Percentiles rank a stretch among this genome's conserved stretches.
phyloP scores from a whole-genome alignment of 2,888 invertebrate species.

The Apodemia zela region DNA sequence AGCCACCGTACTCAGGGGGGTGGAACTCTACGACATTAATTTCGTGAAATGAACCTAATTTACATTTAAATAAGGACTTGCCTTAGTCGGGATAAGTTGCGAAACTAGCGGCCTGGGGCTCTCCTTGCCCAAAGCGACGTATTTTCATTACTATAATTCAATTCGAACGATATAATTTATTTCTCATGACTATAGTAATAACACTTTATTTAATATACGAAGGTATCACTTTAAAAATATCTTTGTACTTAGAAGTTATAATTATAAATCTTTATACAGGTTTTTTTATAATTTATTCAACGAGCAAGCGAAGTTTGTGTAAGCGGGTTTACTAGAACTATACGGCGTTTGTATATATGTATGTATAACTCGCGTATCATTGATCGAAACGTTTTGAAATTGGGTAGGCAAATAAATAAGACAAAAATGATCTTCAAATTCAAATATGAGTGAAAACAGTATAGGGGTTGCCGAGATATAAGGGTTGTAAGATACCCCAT shows the following conservation, averaged over 20 bases:
- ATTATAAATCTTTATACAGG: too few relatives aligned
- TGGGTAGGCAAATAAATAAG: too few relatives aligned
- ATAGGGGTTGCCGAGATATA: too few relatives aligned
- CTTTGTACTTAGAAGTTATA: background rate
- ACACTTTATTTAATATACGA: conserved; percentile 24
- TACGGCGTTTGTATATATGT: too few relatives aligned
- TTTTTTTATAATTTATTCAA: too few relatives aligned
- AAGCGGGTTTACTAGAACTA: too few relatives aligned
- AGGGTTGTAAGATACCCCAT: too few relatives aligned
- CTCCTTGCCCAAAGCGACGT: conserved; percentile 70
- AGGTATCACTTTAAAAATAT: conserved; percentile 11
- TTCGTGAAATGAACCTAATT: conserved; percentile 94
- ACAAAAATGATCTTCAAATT: too few relatives aligned
- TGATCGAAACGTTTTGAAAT: too few relatives aligned
- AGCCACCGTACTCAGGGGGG: conserved; percentile 68
- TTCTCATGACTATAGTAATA: conserved; percentile 33
- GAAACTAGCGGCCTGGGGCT: conserved; percentile 77
- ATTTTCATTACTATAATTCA: conserved; percentile 78
- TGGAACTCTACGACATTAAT: conserved; percentile 87
- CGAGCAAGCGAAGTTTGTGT: too few relatives aligned
- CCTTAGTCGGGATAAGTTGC: conserved; percentile 79
- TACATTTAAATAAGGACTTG: conserved; percentile 92
- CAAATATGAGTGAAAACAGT: too few relatives aligned
- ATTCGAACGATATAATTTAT: conserved; percentile 60
- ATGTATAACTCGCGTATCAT: too few relatives aligned